Conservation (phyloP, 2,113 vertebrate genomes). For the Riparia riparia region DNA sequence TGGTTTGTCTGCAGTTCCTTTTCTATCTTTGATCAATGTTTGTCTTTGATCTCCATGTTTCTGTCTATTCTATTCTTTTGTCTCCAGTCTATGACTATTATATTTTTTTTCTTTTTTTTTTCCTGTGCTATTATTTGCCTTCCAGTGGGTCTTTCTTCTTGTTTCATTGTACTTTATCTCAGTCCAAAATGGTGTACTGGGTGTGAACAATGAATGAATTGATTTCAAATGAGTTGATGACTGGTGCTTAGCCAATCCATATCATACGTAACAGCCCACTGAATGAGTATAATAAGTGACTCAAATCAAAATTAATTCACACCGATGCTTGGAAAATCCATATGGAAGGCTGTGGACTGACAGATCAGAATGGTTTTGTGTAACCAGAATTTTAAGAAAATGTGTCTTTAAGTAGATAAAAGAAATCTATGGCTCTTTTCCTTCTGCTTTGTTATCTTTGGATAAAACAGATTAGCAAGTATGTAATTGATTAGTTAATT, state of each 20-base stretch:
- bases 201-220: constrained; percentile 49
- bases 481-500: constrained; percentile 48
- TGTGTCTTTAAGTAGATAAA: not conserved
- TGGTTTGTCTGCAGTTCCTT: not conserved
- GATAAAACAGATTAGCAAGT: not conserved
- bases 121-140: constrained; percentile 20
- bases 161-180: not conserved
- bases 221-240: constrained; percentile 24
- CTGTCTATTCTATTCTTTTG: constrained; percentile 27
- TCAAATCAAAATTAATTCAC: constrained; percentile 38
- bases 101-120: not conserved
- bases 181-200: not conserved
- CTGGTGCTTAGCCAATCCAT: not conserved
- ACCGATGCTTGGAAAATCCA: not conserved
- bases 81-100: not conserved
- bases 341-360: not conserved
- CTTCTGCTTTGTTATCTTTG: not conserved
- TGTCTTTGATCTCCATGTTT: constrained; percentile 37
- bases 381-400: not conserved
- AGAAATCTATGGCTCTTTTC: not conserved
- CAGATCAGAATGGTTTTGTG: not conserved
- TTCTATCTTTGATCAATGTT: constrained; percentile 45
- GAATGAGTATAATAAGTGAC: not conserved
- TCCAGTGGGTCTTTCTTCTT: not conserved
- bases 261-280: not conserved